Evolutionary conservation across 2,113 vertebrate genomes (phyloP), one percentile per base, ranked within the genome.

Genomic region (Cyprinodon brontotheroides): DNA sequence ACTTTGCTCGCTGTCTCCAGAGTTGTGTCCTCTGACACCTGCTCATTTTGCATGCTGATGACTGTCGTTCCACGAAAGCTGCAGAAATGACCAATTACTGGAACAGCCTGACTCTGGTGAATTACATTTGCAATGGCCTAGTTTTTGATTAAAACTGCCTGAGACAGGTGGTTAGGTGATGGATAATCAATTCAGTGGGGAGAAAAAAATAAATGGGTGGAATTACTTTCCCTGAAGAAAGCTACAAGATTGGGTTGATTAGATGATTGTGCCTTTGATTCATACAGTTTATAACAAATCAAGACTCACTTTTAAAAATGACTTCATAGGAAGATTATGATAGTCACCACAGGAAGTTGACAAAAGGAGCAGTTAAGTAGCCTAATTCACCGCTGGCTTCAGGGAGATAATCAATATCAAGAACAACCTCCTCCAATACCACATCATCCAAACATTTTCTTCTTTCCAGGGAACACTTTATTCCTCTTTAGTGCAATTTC

Each of bases 1-100:
- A 50, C 60, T 63, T 48, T 68, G 36, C 64, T 68, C 0, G 10
- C 69, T n/a, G 64, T 76, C 78, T 78, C 69, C 45, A 67, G 79
- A 72, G 76, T 6, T 20, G 43, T 63, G 45, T 41, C 70, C 74
- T 73, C 72, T 66, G 47, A 82, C 66, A 74, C 64, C 64, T 5
- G 64, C 61, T 61, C 64, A 70, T 72, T 73, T 36, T 70, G 59
- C 70, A 68, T 61, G 50, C 66, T 36, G 20, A 81, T 67, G 61
- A 65, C 53, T 36, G 38, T 17, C 14, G 12, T 17, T 68, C 61
- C 38, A 39, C 36, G 11, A 65, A 64, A 72, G 38, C 38, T 17
- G 47, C 53, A 74, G 72, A 72, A 65, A 53, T 59, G 62, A 68
- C 12, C 78, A 74, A 86, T 82, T 72, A 65, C 36, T 59, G 11